Base-by-base conservation (phyloP, 2,888 invertebrate species). In the Pseudolycoriella hygida region DNA sequence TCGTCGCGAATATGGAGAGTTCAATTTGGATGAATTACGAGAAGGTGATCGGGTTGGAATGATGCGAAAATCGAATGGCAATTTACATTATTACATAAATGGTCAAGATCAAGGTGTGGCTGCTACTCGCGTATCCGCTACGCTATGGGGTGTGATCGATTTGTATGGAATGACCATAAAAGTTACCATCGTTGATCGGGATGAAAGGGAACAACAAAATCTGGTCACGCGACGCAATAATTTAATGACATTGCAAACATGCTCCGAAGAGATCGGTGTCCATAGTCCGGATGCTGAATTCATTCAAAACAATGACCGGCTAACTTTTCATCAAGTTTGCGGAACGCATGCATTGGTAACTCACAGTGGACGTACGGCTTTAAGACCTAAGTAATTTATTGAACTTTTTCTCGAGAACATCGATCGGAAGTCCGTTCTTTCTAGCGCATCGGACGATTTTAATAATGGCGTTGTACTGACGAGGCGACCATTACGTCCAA, bases 391-490 rank as follows among this genome's bases (percentile, higher is more conserved):
- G 87, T 88, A 67, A 72, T 14, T 30, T 18, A 37, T 25, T 4
- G 25, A 25, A 6, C 19, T n/a, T 4, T 40, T 72, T 67, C 15
- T 34, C 37, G 30, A 48, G 17, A 30, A 40, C 8, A 38, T 43
- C 25, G 8, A 17, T 40, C 25, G 18, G 31, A 12, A n/a, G n/a
- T n/a, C n/a, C n/a, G n/a, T n/a, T 30, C 11, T 34, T 45, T 67
- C 17, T 55, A 83, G 83, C 62, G 89, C 92, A 53, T 78, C 83
- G 51, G 88, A 89, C 64, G 87, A 87, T 69, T 93, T 92, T 65
- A 90, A 92, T 64, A 90, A 93, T 62, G 93, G 90, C 18, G 87
- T 93, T 20, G 89, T 93, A 43, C 72, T 93, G 56, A 92, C 92
- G 2, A 79, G 81, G 51, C 73, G 94, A 40, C 83, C 86, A 0